Conservation (phyloP, 1,140 invertebrate species). For the Rhopalosiphum padi region DNA sequence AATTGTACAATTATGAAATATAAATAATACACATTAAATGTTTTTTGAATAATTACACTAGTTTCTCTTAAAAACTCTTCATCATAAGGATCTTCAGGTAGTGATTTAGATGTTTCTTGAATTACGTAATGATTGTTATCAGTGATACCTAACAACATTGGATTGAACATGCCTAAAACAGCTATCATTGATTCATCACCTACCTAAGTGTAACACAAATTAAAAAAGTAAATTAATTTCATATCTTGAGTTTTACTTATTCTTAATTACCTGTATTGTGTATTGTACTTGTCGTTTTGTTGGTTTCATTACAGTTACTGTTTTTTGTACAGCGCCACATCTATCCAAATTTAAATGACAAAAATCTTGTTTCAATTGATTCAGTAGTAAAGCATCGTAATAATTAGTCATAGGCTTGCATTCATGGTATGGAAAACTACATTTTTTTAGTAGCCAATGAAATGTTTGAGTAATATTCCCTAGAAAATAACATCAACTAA, state of each 20-base stretch:
- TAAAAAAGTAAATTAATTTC: not conserved
- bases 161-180: slow-evolving; percentile 85
- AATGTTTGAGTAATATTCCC: slow-evolving; percentile 61
- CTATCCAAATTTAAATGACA: slow-evolving; percentile 91
- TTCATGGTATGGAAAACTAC: slow-evolving; percentile 85
- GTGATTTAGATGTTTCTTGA: slow-evolving; percentile 77
- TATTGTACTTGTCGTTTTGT: slow-evolving; percentile 76
- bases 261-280: slow-evolving; percentile 68
- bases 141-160: slow-evolving; percentile 86
- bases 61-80: slow-evolving; percentile 90
- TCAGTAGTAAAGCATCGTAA: slow-evolving; percentile 77
- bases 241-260: slow-evolving; percentile 28
- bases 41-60: slow-evolving; percentile 67
- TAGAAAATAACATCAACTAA: not conserved
- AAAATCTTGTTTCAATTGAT: slow-evolving; percentile 86
- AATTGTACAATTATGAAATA: not conserved
- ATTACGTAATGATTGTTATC: slow-evolving; percentile 76
- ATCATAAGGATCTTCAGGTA: slow-evolving; percentile 93
- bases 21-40: not conserved
- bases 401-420: slow-evolving; percentile 73
- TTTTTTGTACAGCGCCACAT: slow-evolving; percentile 82
- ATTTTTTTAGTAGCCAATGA: slow-evolving; percentile 85
- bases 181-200: slow-evolving; percentile 94
- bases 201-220: slow-evolving; percentile 68
- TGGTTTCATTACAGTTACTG: slow-evolving; percentile 78